phyloP scores from a whole-genome alignment of 2,888 invertebrate genomes.

The Heliconius hortense region DNA sequence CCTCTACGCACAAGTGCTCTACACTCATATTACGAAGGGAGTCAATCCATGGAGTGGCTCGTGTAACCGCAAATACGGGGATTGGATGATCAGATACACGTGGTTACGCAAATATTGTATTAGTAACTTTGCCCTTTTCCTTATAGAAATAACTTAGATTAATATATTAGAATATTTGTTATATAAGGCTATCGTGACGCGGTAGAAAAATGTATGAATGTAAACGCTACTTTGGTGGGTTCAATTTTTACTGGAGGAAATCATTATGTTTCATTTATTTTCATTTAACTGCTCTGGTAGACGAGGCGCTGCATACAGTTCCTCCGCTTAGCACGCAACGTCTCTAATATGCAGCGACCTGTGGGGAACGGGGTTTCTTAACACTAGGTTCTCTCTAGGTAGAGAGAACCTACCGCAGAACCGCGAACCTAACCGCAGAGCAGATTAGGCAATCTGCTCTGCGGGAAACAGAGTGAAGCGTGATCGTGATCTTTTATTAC shows the following conservation, averaged over 20 bases:
- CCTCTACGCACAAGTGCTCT: conserved; percentile 31
- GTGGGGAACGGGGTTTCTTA: too few relatives aligned
- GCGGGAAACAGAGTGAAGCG: too few relatives aligned
- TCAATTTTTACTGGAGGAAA: not conserved
- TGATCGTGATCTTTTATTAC: too few relatives aligned
- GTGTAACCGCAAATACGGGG: conserved; percentile 28
- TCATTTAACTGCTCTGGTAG: too few relatives aligned
- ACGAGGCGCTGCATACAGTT: too few relatives aligned
- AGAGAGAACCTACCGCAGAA: too few relatives aligned
- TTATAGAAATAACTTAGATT: conserved; percentile 1
- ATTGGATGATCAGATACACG: conserved; percentile 23
- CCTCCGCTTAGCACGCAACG: too few relatives aligned
- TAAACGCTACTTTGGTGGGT: not conserved
- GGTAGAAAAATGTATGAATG: not conserved
- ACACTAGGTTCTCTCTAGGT: too few relatives aligned
- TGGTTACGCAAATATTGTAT: conserved; percentile 14
- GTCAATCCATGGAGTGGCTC: conserved; percentile 35
- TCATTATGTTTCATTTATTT: not conserved
- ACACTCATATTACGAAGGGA: conserved; percentile 37
- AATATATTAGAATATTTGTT: not conserved
- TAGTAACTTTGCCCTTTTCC: conserved; percentile 7
- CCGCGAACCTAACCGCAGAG: too few relatives aligned
- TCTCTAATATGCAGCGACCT: too few relatives aligned
- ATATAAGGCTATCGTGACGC: not conserved
- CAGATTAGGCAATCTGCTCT: too few relatives aligned